phyloP scores from a whole-genome alignment of 2,113 vertebrate species.

The Austrofundulus limnaeus region DNA sequence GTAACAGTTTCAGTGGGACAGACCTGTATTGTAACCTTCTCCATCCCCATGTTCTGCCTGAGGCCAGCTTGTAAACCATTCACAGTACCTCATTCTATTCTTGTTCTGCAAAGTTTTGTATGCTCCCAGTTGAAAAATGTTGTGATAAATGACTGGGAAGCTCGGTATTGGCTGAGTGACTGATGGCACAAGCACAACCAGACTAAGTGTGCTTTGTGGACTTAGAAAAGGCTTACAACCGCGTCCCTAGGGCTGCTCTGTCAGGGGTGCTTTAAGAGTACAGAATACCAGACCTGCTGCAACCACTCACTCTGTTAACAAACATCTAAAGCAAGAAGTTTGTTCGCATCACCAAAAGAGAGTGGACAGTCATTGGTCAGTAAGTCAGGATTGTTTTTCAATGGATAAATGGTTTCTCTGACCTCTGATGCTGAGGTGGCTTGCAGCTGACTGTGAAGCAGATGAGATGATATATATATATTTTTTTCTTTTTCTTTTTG shows the following conservation, averaged over 20 bases:
- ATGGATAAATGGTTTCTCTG: neutral
- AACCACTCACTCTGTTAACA: neutral
- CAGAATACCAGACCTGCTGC: neutral
- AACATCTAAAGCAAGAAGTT: neutral
- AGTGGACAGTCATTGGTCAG: no score
- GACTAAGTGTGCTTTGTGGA: constrained; percentile 8
- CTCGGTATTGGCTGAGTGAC: constrained; percentile 9
- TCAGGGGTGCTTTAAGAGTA: constrained; percentile 2
- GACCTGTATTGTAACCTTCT: constrained; percentile 46
- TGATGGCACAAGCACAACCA: constrained; percentile 9
- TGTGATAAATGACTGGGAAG: constrained; percentile 18
- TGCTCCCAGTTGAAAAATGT: constrained; percentile 8
- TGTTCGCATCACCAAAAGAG: neutral
- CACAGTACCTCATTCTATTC: constrained; percentile 21
- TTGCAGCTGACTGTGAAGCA: neutral
- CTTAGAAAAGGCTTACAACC: constrained; percentile 3
- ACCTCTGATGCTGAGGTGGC: neutral
- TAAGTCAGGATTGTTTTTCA: no score
- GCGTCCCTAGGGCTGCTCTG: neutral
- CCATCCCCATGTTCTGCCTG: constrained; percentile 36
- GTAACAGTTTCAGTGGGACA: constrained; percentile 53
- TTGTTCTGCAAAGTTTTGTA: constrained; percentile 27
- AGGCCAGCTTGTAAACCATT: constrained; percentile 52
- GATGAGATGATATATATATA: neutral
- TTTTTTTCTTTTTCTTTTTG: neutral